Base-by-base conservation (phyloP, 1,140 invertebrate genomes). In the Odontomachus brunneus region DNA sequence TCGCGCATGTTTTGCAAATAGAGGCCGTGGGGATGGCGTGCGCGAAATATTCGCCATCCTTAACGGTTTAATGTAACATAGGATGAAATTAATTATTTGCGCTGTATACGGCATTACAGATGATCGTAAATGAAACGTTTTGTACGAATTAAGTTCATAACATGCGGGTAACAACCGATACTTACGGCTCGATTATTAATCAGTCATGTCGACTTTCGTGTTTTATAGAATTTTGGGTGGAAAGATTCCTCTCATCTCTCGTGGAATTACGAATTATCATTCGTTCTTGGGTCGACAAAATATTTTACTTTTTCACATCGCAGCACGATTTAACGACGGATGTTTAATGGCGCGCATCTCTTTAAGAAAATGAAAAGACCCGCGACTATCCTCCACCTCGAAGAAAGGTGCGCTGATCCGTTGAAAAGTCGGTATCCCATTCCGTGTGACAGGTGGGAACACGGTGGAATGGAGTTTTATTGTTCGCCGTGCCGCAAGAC, bases 1-100 rank as follows among this genome's bases (percentile, higher is more conserved):
- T 29, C 49, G 60, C 26, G 48, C 48, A 53, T 67, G 62, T 78
- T 78, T 78, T 78, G 74, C 44, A 78, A 78, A 78, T 78, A 78
- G 57, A 33, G 29, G 26, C 51, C 65, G 65, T 19, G 65, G 24
- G 57, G 19, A 72, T 53, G 67, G 19, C 38, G 26, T 51, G 59
- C n/a, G 67, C 48, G 55, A 81, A 81, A 81, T 72, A 81, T 60
- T 60, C 66, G 55, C 5, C 65, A 60, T 81, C 69, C 33, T 62
- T 73, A 38, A 69, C 53, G 26, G 29, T 73, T 59, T 60, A 17
- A 60, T 62, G 57, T 62, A 72, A 81, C n/a, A 49, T 33, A 19
- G 66, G 22, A 7, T 71, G n/a, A 81, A 67, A 81, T 81, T 71
- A 48, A 81, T 81, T 81, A 60, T 60, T 69, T 33, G 33, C 38